Base-by-base conservation (phyloP, 2,797 vertebrate genomes). In the Spinus olivaceus region DNA sequence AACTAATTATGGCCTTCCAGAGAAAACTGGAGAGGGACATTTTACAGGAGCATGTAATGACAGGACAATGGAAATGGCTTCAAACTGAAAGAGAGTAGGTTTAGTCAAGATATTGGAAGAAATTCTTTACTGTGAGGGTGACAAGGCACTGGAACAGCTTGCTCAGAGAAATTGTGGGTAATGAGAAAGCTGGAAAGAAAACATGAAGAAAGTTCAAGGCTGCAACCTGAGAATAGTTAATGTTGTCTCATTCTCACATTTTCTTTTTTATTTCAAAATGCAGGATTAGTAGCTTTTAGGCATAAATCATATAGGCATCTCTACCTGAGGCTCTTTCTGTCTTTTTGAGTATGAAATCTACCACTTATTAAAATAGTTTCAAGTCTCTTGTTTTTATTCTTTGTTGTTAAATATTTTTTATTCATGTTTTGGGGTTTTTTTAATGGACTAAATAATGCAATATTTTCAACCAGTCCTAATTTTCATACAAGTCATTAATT, bases 1-100 rank as follows among this genome's bases (percentile, higher is more conserved):
- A 57, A 18, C 5, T 19, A 57, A 56, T 16, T 44, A 6, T 0
- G 0, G 8, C 23, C 23, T 30, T 70, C n/a, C 17, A 63, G 50
- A 10, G 24, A 44, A 63, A 63, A n/a, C 3, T 50, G n/a, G 8
- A 82, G 24, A 33, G n/a, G 12, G 5, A 39, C 7, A 30, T 63
- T 77, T 70, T 19, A 27, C 12, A 27, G 18, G 19, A 63, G 23
- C 14, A 25, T 22, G 16, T 22, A 63, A 6, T 25, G 32, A 32
- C 4, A 56, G 28, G 14, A 33, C 14, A 64, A 33, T 8, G 14
- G 5, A 14, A 76, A 50, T 19, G 11, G 3, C 37, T 56, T 69
- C 32, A 69, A 82, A 46, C 12, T 33, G 21, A 50, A 27, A 47
- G 11, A 50, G 0, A 22, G 7, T 27, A 12, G 9, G 8, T 70